Base-by-base conservation (phyloP, 2,888 invertebrate species). In the Lycaena phlaeas region DNA sequence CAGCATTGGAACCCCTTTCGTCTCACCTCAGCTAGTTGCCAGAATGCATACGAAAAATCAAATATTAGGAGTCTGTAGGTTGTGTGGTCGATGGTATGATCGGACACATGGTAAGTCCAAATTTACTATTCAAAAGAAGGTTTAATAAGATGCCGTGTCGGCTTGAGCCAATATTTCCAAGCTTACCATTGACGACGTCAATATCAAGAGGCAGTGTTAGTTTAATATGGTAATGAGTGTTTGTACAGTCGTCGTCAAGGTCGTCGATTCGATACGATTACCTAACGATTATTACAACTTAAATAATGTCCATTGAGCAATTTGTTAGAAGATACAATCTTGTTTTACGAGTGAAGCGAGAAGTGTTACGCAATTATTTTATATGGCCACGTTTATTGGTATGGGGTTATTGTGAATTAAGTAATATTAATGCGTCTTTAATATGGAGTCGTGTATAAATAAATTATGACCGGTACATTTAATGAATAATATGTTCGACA, bases 191-290 rank as follows among this genome's bases (percentile, higher is more conserved):
- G 14, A 14, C 14, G 25, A 22, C 12, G 39, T 30, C 22, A 39
- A 30, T 30, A 30, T 25, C 36, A 25, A 28, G 22, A 22, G 22
- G n/a, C n/a, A 18, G 27, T 30, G 11, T 25, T n/a, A n/a, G n/a
- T 39, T 25, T 14, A 37, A 40, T 41, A 43, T 43, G 43, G 65
- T 67, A 70, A 73, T 73, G 60, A 51, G 44, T 72, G 59, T 72
- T 70, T 74, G 56, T 56, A 65, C 64, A 68, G 65, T 59, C 68
- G 68, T 59, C 64, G 58, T 57, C 53, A 46, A 54, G 64, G 25
- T 25, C 38, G 73, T 74, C 66, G 15, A 18, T 12, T 15, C 25
- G 14, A 37, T 28, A 25, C 11, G 3, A 15, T 10, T 18, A 26
- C 5, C 11, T 27, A 17, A 11, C 14, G 27, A 28, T 17, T 36